Evolutionary conservation across 92 coral and sea anemone genomes (phyloP).

Genomic region (Zoanthus sociatus): DNA sequence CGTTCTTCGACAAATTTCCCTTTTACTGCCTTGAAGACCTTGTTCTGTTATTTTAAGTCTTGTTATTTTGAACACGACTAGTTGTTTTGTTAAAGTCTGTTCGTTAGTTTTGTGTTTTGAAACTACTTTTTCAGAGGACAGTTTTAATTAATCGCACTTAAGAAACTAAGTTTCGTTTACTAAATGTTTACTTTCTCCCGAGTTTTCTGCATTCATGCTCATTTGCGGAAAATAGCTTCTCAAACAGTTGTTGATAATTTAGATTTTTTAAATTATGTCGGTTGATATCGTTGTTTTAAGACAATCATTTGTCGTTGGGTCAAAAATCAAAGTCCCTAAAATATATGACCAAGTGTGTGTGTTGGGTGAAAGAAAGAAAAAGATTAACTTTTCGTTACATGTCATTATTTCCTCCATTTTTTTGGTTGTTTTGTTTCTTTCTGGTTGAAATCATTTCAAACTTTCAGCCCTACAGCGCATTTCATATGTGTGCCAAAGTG

Average conservation of each 20-base stretch:
- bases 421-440: background rate
- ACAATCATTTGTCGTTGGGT: background rate
- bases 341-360: background rate
- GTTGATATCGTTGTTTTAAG: too few relatives aligned
- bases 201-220: background rate
- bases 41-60: background rate
- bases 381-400: background rate
- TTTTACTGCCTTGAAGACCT: background rate
- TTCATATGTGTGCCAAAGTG: too few relatives aligned
- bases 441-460: too few relatives aligned
- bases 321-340: background rate
- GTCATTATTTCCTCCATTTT: background rate
- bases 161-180: constrained; percentile 5
- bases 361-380: background rate
- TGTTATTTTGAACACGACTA: too few relatives aligned
- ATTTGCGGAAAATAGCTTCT: background rate
- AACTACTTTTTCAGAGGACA: background rate
- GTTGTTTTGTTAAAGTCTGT: background rate
- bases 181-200: background rate
- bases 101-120: background rate
- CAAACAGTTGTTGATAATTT: constrained; percentile 39
- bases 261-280: constrained; percentile 4
- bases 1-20: background rate
- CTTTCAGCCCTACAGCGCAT: too few relatives aligned
- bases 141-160: constrained; percentile 18